phyloP scores from a whole-genome alignment of 2,113 vertebrate species.

The Canis aureus region DNA sequence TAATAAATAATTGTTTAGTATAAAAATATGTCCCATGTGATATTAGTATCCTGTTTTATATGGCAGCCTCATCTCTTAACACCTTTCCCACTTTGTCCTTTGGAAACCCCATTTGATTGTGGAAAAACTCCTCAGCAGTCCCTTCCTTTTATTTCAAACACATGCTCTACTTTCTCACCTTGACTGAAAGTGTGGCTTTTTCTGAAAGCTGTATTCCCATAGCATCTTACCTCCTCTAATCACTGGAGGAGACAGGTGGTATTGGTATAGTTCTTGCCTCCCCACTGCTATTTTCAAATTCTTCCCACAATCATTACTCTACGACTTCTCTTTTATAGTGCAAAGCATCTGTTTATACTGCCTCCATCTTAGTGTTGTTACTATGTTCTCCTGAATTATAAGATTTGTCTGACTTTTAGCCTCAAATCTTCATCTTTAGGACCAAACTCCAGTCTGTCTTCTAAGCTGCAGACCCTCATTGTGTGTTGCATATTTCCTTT shows the following conservation, averaged over 20 bases:
- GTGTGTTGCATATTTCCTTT: constrained; percentile 2
- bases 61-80: background rate
- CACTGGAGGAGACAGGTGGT: background rate
- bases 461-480: constrained; percentile 20
- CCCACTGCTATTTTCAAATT: background rate
- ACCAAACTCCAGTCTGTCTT: background rate
- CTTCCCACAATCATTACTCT: background rate
- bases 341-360: background rate
- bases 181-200: background rate
- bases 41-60: background rate
- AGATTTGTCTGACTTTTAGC: background rate
- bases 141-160: background rate
- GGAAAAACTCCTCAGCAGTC: background rate
- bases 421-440: constrained; percentile 50
- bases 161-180: background rate
- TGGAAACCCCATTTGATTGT: background rate
- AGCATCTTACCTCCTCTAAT: background rate
- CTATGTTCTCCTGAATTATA: background rate
- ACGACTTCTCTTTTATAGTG: constrained; percentile 19
- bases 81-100: background rate
- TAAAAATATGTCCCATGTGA: background rate
- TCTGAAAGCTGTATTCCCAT: background rate
- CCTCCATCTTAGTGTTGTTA: background rate
- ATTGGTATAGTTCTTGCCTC: background rate
- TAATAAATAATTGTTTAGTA: constrained; percentile 28